Conservation (phyloP, 1,140 invertebrate genomes). For the Dinoponera quadriceps region DNA sequence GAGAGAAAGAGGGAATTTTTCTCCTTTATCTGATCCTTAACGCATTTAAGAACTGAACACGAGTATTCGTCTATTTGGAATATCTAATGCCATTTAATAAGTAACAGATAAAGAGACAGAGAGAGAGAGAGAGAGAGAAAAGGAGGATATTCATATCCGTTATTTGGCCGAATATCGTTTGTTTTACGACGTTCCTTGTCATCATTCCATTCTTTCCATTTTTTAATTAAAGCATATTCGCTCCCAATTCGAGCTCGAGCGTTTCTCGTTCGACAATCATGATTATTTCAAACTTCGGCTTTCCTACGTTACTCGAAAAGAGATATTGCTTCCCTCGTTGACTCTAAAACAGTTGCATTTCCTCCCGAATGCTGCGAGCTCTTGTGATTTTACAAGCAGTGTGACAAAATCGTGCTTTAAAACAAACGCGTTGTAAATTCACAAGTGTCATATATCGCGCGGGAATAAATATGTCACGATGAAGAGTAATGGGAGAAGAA, state of each 20-base stretch:
- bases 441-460: neutral
- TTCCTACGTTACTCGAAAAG: neutral
- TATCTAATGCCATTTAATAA: constrained; percentile 7
- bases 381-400: neutral
- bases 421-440: neutral
- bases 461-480: neutral
- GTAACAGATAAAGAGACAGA: neutral
- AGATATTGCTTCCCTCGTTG: neutral
- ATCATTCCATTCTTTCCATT: neutral
- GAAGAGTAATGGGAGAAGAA: too few species aligned
- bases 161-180: constrained; percentile 6
- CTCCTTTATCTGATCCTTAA: neutral
- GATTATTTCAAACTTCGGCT: neutral
- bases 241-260: neutral
- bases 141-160: neutral
- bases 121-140: too few species aligned
- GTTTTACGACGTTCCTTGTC: neutral
- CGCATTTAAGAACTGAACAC: neutral
- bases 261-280: neutral
- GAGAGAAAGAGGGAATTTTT: neutral
- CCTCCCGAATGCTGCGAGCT: too few species aligned
- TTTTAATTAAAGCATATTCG: constrained; percentile 14
- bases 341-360: neutral
- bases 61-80: constrained; percentile 11
- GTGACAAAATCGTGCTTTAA: neutral